Base-by-base conservation (phyloP, 2,113 vertebrate species). In the Gadus chalcogrammus region DNA sequence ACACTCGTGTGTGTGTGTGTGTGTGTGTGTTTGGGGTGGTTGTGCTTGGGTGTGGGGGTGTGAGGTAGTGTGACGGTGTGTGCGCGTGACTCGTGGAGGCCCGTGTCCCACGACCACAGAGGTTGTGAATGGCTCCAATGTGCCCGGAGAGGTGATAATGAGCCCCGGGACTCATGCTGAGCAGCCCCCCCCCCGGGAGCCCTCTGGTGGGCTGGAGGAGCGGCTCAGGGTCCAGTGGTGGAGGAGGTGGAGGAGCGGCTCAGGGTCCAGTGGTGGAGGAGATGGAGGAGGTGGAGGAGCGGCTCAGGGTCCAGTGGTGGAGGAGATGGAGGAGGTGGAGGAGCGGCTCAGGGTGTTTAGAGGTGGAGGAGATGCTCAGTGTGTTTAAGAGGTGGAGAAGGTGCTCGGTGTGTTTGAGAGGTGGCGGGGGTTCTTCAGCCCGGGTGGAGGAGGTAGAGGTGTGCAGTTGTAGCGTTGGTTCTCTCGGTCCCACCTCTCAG, bases 71-170 rank as follows among this genome's bases (percentile, higher is more conserved):
- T 94, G 90, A 90, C 74, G 87, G 85, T 24, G 13, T 71, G 73
- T 84, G 80, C 84, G 73, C 9, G 22, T 79, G 90, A 93, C 88
- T 42, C 67, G 69, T 20, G 42, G 67, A 71, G 66, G 73, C 58
- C 71, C 72, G 52, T 27, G 86, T 35, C 31, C 6, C 6, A 4
- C 31, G 31, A 35, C 31, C 31, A 60, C 85, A 85, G 87, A 88
- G 88, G 83, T 91, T 94, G 94, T 97, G 93, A 98, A 98, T 94
- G 94, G 93, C 89, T 88, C 94, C 93, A 94, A 93, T 96, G 95
- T 97, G 92, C 89, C 86, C 84, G 88, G 88, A 90, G 89, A 89
- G 92, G 91, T 64, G 71, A 74, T 62, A 35, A 66, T 15, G 59
- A 76, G 78, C 70, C 72, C 65, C 31, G 56, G 15, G 64, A 73